phyloP scores from a whole-genome alignment of 2,888 invertebrate species.

The Drosophila peninsularis region DNA sequence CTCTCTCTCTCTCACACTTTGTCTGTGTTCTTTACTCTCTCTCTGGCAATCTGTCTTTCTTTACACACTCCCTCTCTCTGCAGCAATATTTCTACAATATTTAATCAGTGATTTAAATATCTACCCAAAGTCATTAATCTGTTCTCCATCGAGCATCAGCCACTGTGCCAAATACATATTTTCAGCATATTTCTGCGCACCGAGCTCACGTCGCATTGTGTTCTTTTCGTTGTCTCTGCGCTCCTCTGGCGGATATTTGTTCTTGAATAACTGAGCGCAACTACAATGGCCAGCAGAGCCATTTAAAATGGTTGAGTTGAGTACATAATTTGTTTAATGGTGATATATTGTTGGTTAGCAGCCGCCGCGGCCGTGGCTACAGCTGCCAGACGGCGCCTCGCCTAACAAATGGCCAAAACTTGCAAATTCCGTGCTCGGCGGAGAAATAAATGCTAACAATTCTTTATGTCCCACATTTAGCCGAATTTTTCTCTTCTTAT shows the following conservation, averaged over 20 bases:
- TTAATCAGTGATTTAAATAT: neutral
- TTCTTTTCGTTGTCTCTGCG: conserved; percentile 1
- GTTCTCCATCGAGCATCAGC: neutral
- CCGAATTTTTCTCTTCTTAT: conserved; percentile 1
- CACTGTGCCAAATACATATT: conserved; percentile 23
- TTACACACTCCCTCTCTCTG: neutral
- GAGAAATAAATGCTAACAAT: conserved; percentile 50
- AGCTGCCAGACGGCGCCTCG: conserved; percentile 34
- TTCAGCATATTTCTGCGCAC: conserved; percentile 13
- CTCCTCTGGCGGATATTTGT: conserved; percentile 20
- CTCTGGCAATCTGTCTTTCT: neutral
- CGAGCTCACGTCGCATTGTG: conserved; percentile 12
- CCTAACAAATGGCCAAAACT: conserved; percentile 65
- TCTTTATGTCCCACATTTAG: conserved; percentile 41
- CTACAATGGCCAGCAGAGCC: conserved; percentile 64
- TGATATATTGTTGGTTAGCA: conserved; percentile 68
- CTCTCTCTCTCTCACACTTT: neutral
- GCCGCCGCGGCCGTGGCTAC: conserved; percentile 18
- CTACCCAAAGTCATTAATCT: neutral
- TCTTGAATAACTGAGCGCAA: conserved; percentile 34
- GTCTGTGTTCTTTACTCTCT: neutral
- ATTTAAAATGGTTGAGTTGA: conserved; percentile 72
- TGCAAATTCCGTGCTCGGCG: conserved; percentile 56
- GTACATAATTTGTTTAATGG: conserved; percentile 79
- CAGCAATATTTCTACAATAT: neutral